phyloP scores from a whole-genome alignment of 92 coral and sea anemone genomes.

The Hydrozoanthus gracilis region DNA sequence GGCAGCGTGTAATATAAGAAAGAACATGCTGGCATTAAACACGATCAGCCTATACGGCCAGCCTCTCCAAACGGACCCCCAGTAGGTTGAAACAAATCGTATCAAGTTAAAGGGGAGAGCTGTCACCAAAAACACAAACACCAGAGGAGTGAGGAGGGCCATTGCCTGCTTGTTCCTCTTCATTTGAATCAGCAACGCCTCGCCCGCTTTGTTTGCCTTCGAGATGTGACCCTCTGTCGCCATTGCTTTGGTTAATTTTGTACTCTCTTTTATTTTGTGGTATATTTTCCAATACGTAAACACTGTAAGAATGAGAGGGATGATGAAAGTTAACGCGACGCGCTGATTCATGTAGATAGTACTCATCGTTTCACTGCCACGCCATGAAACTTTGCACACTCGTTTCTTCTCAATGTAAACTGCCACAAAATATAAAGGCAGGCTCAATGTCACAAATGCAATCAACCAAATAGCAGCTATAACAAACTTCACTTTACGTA shows the following conservation, averaged over 20 bases:
- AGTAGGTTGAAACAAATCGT: not conserved
- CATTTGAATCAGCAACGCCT: not conserved
- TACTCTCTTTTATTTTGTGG: not conserved
- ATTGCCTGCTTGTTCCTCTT: not conserved
- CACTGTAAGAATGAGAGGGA: slow-evolving; percentile 5
- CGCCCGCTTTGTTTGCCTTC: not conserved
- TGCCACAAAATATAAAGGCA: not conserved
- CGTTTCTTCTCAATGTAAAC: not conserved
- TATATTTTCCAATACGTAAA: not conserved
- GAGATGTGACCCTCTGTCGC: not conserved
- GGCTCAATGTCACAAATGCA: not conserved
- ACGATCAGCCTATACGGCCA: not conserved
- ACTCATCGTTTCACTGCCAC: slow-evolving; percentile 2
- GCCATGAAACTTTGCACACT: not conserved
- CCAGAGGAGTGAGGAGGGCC: not conserved
- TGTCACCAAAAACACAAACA: not conserved
- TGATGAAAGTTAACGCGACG: not conserved
- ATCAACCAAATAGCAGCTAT: slow-evolving; percentile 3
- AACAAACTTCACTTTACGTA: not conserved
- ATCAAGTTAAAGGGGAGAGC: not conserved
- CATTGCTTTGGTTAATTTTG: not conserved
- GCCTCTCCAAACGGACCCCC: not conserved
- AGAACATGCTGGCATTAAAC: not conserved
- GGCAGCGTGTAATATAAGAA: slow-evolving; percentile 7
- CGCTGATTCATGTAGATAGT: slow-evolving; percentile 1